Base-by-base conservation (phyloP, 2,888 invertebrate genomes). In the Drosophila pegasa region DNA sequence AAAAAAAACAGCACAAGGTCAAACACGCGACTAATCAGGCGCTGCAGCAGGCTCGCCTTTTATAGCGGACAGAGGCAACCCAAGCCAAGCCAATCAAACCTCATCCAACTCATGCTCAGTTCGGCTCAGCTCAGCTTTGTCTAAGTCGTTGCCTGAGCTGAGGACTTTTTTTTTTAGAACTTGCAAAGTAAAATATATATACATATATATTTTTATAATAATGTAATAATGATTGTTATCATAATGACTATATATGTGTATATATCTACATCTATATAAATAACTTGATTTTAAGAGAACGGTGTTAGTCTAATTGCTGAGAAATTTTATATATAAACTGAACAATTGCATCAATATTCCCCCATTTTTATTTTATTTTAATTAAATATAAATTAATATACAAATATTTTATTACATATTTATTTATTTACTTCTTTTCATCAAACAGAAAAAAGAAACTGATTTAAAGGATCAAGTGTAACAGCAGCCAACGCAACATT, bases 401-500 rank as follows among this genome's bases (percentile, higher is more conserved):
- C 5, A 45, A 16, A 14, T 1, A 14, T 27, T 16, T 16, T 1
- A 7, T 3, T 25, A 10, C 2, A 43, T 43, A 31, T 18, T 47
- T 8, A 18, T 31, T 31, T 48, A 14, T 14, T 20, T 16, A 27
- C 6, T n/a, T 20, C n/a, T n/a, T 25, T 45, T 14, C 10, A 1
- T 27, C 2, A 8, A 22, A 22, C 31, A 48, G 48, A 47, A 18
- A 7, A 31, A 48, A 48, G 31, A 31, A 48, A 31, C 9, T 20
- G 48, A 48, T 31, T 20, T 48, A 48, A 31, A 33, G 22, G 29
- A 20, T 31, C 31, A 31, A 18, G 48, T 48, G 48, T 48, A 48
- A 20, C 33, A 33, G 20, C 20, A 20, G n/a, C 20, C 31, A 20
- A 31, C 14, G 20, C 18, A 20, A 20, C 14, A 20, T 2, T 33